Percentiles rank a stretch among this genome's conserved stretches.
phyloP scores from a whole-genome alignment of 1,140 invertebrate species.

The Zeugodacus cucurbitae region DNA sequence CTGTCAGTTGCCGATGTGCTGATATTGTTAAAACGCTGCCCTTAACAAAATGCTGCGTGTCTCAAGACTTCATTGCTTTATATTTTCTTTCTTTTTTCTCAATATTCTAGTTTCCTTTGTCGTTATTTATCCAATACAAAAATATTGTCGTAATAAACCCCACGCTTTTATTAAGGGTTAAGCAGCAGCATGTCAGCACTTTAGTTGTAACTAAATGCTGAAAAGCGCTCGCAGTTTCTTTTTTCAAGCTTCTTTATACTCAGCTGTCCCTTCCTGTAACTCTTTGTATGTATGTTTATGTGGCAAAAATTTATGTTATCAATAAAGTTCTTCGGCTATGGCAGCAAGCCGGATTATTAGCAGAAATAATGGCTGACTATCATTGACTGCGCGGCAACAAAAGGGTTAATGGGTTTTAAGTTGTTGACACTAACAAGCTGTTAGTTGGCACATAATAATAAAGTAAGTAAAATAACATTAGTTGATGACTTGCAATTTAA shows the following conservation, averaged over 20 bases:
- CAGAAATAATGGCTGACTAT: neutral
- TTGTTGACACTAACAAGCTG: constrained; percentile 10
- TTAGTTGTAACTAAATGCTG: neutral
- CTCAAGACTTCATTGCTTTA: neutral
- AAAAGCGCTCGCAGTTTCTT: neutral
- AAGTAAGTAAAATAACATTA: neutral
- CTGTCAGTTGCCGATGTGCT: neutral
- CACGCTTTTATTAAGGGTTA: neutral
- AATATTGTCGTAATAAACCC: neutral
- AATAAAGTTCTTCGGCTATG: constrained; percentile 16
- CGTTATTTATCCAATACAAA: constrained; percentile 6
- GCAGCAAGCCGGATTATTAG: neutral
- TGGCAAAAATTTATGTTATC: constrained; percentile 7
- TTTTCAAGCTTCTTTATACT: neutral
- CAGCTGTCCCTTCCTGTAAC: neutral
- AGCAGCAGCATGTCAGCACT: constrained; percentile 20
- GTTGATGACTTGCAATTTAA: neutral
- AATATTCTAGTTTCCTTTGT: neutral
- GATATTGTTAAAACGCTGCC: neutral
- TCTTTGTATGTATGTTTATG: neutral
- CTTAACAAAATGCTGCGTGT: neutral
- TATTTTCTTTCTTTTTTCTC: neutral
- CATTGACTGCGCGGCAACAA: neutral
- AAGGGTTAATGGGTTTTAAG: constrained; percentile 21
- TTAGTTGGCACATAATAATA: neutral